Evolutionary conservation across 2,888 invertebrate genomes (phyloP).

Genomic region (Isotomurus palustris): DNA sequence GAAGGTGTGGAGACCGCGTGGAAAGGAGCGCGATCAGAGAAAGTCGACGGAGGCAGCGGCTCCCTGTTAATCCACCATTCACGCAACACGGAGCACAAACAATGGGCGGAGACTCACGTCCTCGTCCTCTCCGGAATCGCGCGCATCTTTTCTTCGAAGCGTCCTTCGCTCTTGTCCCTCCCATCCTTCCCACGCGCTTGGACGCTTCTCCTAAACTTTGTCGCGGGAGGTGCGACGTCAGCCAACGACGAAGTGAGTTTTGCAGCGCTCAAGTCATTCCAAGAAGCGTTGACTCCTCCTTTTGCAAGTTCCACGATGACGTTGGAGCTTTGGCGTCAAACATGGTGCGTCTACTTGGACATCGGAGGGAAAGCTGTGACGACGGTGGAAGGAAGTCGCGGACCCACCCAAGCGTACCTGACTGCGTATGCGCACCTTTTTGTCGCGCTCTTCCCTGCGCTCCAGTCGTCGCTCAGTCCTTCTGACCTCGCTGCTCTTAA

Average conservation of each 20-base stretch:
- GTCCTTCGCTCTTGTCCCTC: conserved; percentile 72
- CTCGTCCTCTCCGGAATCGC: conserved; percentile 86
- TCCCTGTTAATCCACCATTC: conserved; percentile 97
- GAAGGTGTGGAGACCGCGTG: conserved; percentile 74
- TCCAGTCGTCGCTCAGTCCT: too few species aligned
- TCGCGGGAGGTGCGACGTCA: conserved; percentile 85
- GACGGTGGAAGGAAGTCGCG: conserved; percentile 41
- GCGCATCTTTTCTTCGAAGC: conserved; percentile 86
- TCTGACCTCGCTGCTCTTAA: conserved; percentile 81
- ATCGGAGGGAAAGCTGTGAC: conserved; percentile 43
- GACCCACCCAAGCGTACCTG: conserved; percentile 81
- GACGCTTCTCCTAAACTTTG: conserved; percentile 87
- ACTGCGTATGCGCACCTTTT: conserved; percentile 94
- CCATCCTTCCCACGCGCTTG: conserved; percentile 92
- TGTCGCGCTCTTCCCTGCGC: conserved; percentile 87
- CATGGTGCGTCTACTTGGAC: conserved; percentile 44
- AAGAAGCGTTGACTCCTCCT: conserved; percentile 69
- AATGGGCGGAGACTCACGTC: conserved; percentile 98
- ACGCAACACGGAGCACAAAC: conserved; percentile 96
- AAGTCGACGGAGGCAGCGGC: conserved; percentile 83
- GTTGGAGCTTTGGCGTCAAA: conserved; percentile 39
- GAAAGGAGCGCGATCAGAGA: conserved; percentile 56
- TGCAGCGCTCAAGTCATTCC: conserved; percentile 92
- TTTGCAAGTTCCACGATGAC: conserved; percentile 29
- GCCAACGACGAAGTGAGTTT: conserved; percentile 93